phyloP scores from a whole-genome alignment of 2,113 vertebrate genomes.

The Thermophis baileyi region DNA sequence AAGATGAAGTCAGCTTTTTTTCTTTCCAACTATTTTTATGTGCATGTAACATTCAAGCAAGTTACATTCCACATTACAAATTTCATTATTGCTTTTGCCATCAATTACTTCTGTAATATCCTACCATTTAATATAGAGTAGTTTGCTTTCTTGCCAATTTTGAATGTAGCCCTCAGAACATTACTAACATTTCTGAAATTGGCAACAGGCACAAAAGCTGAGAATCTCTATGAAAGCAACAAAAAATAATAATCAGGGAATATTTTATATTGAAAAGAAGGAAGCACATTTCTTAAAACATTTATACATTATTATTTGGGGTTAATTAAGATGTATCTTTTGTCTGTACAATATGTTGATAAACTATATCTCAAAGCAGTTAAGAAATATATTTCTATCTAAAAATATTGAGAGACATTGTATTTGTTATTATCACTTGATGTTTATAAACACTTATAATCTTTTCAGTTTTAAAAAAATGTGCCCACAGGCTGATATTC shows the following conservation, averaged over 20 bases:
- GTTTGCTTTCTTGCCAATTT: not conserved
- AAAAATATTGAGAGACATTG: not conserved
- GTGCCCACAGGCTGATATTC: not conserved
- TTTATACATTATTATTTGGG: not conserved
- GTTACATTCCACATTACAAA: conserved; percentile 49
- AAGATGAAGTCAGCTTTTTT: conserved; percentile 44
- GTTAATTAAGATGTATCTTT: not conserved
- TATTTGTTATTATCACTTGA: not conserved
- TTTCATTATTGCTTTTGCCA: conserved; percentile 52
- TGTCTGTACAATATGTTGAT: not conserved
- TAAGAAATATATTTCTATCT: not conserved
- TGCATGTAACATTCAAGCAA: conserved; percentile 40
- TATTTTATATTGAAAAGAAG: not conserved
- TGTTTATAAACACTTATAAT: not conserved
- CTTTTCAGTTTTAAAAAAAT: not conserved
- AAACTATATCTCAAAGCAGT: conserved; percentile 4
- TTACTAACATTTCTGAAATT: not conserved
- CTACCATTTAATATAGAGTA: conserved; percentile 21
- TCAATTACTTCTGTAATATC: conserved; percentile 41
- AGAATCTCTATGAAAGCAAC: conserved; percentile 2
- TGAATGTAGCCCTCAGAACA: conserved; percentile 29
- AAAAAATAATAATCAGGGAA: not conserved
- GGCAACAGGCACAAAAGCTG: not conserved
- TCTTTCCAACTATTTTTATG: conserved; percentile 40
- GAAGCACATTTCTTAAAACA: not conserved